Evolutionary conservation across 2,888 invertebrate species (phyloP), one percentile per base, ranked within the genome.

Genomic region (Endotricha flammealis): DNA sequence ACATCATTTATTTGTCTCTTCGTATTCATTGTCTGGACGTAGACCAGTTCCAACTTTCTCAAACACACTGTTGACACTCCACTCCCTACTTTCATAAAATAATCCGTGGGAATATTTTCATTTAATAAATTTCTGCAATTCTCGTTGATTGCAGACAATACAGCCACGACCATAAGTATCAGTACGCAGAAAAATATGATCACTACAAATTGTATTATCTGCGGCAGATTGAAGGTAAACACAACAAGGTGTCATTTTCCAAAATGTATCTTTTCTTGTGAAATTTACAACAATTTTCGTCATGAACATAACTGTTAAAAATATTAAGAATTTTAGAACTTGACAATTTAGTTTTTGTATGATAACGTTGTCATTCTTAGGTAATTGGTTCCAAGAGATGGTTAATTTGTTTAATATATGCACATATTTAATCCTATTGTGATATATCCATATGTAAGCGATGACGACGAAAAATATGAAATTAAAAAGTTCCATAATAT

Each of bases 171-270:
- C 54, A 71, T 63, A 35, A 65, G 53, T 0, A 79, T 51, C 1
- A 81, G 43, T 0, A 62, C 44, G 38, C 72, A 72, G 39, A 71
- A 77, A 40, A 77, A 72, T 4, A 56, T 47, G 4, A 79, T 33
- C 1, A 50, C 45, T 1, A 64, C 50, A 29, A 76, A 74, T 38
- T 85, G 80, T 36, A 82, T 57, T 44, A 60, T 58, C 47, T 82
- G 79, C 0, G 78, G 71, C 9, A 77, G 35, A 40, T 63, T 54
- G 28, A 77, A 81, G 0, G 77, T 59, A 2, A 69, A 41, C 1
- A 48, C 43, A 0, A 78, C 75, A 7, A 79, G n/a, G 50, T 17
- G 70, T 45, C 39, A 64, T 74, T 40, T 80, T 81, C 73, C 73
- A 77, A 1, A 65, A n/a, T 4, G 61, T 61, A 13, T 68, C 66